Conservation (phyloP, 2,888 invertebrate species). For the Hartigia nigra region DNA sequence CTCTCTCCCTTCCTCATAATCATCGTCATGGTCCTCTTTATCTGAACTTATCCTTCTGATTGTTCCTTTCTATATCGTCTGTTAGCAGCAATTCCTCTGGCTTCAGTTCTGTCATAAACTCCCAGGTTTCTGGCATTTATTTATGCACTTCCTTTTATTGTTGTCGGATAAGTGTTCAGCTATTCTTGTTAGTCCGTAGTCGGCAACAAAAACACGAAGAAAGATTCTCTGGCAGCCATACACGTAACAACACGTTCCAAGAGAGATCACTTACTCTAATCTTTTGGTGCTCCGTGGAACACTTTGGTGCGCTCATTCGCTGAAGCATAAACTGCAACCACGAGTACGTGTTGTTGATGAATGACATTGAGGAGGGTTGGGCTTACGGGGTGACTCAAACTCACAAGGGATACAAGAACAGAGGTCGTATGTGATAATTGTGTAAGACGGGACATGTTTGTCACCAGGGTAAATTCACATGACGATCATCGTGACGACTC, state of each 20-base stretch:
- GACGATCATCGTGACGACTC: background rate
- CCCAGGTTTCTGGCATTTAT: background rate
- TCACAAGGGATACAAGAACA: background rate
- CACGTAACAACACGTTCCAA: constrained; percentile 51
- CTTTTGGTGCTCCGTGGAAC: constrained; percentile 87
- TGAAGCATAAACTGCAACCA: constrained; percentile 90
- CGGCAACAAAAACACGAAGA: constrained; percentile 25
- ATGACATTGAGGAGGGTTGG: constrained; percentile 20
- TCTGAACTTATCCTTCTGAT: background rate
- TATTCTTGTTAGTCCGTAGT: constrained; percentile 30
- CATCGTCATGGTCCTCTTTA: background rate
- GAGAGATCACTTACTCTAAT: constrained; percentile 84
- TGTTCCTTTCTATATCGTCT: background rate
- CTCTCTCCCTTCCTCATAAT: background rate
- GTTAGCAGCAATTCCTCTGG: background rate
- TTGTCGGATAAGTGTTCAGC: background rate
- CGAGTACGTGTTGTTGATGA: constrained; percentile 52
- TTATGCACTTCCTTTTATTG: background rate
- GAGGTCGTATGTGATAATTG: background rate
- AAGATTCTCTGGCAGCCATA: constrained; percentile 50
- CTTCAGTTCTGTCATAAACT: background rate
- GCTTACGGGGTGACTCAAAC: background rate
- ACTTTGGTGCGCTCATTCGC: constrained; percentile 87
- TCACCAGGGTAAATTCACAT: background rate
- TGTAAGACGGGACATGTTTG: background rate